Evolutionary conservation across 2,797 vertebrate species (phyloP), one percentile per base, ranked within the genome.

Genomic region (Neosilurus mollespiculum): DNA sequence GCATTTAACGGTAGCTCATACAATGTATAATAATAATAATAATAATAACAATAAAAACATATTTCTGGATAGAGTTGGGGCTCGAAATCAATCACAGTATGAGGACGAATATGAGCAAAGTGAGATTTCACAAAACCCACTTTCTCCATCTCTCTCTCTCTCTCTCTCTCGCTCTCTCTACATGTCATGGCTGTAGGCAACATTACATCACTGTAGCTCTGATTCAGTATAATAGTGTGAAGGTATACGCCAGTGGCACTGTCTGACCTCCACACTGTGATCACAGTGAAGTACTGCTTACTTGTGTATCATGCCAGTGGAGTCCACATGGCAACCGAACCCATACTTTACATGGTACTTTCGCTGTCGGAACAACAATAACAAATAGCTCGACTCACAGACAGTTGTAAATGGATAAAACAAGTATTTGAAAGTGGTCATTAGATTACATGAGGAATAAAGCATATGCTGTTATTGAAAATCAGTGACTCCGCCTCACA

Each of bases 181-280:
- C 10, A 12, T 51, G 75, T 51, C 72, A 49, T 70, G 58, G 72
- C 83, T 80, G 56, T 56, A 87, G 83, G 83, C 75, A 12, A 20
- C 18, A 83, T 85, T 79, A 83, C 84, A 73, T 85, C 72, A 59
- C 71, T 69, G 81, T 54, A 72, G 66, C 84, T 85, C 59, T 81
- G 81, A 87, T 85, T 76, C 78, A 78, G 66, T 78, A 53, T 85
- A 78, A 64, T 15, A n/a, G 12, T 78, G 80, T 72, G 80, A 65
- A 82, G 73, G 66, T 26, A 56, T 43, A 58, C 0, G 75, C 84
- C 67, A n/a, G 73, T 24, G 67, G 83, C 83, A 12, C 34, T 76
- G 71, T 84, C 78, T 81, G 83, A 69, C 83, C 83, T 51, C 22
- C 16, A 67, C 12, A 16, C 58, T 75, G 9, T n/a, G 69, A 56